Percentiles rank a stretch among this genome's conserved stretches.
phyloP scores from a whole-genome alignment of 2,888 invertebrate species.

The Elegia similella region DNA sequence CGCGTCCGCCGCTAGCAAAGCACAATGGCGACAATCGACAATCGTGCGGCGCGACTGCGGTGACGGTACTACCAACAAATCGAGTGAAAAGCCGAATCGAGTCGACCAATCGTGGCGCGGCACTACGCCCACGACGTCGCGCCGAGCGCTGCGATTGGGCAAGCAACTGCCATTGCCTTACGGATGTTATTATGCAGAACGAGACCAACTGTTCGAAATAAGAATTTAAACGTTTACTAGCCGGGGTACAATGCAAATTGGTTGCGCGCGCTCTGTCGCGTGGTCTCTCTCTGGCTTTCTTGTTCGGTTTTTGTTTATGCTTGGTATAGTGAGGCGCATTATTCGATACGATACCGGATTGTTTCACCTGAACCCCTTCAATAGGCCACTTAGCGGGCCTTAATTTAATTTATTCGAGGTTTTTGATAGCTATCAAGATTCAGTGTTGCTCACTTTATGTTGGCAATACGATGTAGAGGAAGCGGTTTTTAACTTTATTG shows the following conservation, averaged over 20 bases:
- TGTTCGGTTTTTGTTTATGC: conserved; percentile 53
- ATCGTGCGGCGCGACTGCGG: conserved; percentile 76
- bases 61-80: conserved; percentile 73
- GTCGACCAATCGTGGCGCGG: conserved; percentile 60
- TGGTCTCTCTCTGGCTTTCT: conserved; percentile 62
- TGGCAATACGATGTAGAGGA: not conserved
- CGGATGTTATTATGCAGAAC: conserved; percentile 80
- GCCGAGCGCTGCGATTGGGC: conserved; percentile 69
- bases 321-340: conserved; percentile 41
- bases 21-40: conserved; percentile 80
- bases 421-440: conserved; percentile 9
- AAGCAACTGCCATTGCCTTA: conserved; percentile 79
- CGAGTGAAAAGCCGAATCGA: conserved; percentile 70
- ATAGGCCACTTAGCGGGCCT: conserved; percentile 46
- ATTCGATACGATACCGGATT: conserved; percentile 36
- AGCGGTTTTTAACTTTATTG: not conserved
- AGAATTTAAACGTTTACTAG: conserved; percentile 79
- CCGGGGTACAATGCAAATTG: conserved; percentile 76
- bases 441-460: not conserved
- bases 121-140: conserved; percentile 73
- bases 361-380: conserved; percentile 44
- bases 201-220: conserved; percentile 74
- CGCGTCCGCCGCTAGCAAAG: conserved; percentile 63
- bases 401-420: conserved; percentile 28
- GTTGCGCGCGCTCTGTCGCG: conserved; percentile 66